These are phyloP conservation scores for Tyto alba DNA, from an alignment of 2,113 vertebrate species.

Conservation along the genomic window DNA sequence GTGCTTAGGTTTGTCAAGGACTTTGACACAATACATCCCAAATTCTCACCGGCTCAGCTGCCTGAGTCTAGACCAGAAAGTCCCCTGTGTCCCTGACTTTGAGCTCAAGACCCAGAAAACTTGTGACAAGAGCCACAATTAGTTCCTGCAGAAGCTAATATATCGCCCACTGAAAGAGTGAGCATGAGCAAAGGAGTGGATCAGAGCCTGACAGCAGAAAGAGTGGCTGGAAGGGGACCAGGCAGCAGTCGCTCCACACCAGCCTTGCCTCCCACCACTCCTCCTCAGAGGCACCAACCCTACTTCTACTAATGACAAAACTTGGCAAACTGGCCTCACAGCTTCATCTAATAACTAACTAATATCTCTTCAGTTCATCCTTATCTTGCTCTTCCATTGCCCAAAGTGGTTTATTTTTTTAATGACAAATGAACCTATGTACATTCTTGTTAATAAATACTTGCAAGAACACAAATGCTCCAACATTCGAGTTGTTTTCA, in stretches of 20 bases:
- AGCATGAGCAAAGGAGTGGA: fast-evolving
- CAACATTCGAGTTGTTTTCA: neutral
- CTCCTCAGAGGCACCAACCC: neutral
- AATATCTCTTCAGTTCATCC: neutral
- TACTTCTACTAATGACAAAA: neutral
- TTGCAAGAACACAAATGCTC: neutral
- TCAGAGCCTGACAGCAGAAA: fast-evolving
- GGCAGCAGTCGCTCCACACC: neutral
- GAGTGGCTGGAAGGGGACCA: neutral
- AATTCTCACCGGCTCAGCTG: neutral
- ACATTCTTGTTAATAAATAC: neutral
- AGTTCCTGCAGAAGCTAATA: neutral
- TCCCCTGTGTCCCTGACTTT: neutral
- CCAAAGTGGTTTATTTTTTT: neutral
- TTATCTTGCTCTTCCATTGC: neutral
- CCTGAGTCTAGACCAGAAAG: neutral
- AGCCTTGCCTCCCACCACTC: neutral
- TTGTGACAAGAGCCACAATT: neutral
- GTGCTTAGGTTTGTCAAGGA: neutral
- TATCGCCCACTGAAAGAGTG: fast-evolving
- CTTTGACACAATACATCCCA: neutral
- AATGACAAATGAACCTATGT: neutral
- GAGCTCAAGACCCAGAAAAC: neutral
- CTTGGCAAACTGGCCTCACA: neutral
- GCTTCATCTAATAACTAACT: neutral